phyloP scores from a whole-genome alignment of 2,888 invertebrate genomes.

The Anthophora plumipes region DNA sequence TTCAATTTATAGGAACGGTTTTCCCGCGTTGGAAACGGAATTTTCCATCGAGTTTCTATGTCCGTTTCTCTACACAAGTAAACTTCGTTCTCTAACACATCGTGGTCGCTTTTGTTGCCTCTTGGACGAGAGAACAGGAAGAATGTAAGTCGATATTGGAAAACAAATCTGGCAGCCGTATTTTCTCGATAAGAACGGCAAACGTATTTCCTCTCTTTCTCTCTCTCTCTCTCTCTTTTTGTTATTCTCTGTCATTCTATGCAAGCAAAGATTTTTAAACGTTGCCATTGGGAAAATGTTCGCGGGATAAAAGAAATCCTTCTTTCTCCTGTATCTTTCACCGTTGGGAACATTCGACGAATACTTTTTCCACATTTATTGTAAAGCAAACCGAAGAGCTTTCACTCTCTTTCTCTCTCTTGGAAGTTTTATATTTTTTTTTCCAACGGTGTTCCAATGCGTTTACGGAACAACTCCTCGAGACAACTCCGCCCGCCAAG shows the following conservation, averaged over 20 bases:
- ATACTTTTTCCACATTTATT: slow-evolving; percentile 9
- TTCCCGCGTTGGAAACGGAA: background rate
- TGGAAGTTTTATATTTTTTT: background rate
- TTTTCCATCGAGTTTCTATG: background rate
- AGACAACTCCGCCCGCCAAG: slow-evolving; percentile 46
- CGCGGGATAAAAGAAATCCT: background rate
- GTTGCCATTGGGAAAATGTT: background rate
- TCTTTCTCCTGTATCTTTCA: no score
- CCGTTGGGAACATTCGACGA: background rate
- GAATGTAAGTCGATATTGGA: slow-evolving; percentile 11
- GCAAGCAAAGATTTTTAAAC: background rate
- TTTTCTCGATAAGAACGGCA: slow-evolving; percentile 2
- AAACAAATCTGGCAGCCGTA: slow-evolving; percentile 2
- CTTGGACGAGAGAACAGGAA: background rate
- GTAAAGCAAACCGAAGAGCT: slow-evolving; percentile 13
- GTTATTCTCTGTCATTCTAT: no score
- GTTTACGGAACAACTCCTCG: slow-evolving; percentile 15
- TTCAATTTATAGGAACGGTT: no score
- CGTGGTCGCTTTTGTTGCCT: background rate
- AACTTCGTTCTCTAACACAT: background rate
- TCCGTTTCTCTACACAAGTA: background rate
- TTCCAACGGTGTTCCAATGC: slow-evolving; percentile 11
- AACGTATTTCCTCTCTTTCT: no score
- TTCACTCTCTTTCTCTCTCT: no score
- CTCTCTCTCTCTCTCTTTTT: no score